A percentile compares a stretch with the other conserved stretches of the same genome.
These are phyloP conservation scores for Anagrus nilaparvatae DNA, from an alignment of 1,140 invertebrate genomes.

Conservation along the genomic window DNA sequence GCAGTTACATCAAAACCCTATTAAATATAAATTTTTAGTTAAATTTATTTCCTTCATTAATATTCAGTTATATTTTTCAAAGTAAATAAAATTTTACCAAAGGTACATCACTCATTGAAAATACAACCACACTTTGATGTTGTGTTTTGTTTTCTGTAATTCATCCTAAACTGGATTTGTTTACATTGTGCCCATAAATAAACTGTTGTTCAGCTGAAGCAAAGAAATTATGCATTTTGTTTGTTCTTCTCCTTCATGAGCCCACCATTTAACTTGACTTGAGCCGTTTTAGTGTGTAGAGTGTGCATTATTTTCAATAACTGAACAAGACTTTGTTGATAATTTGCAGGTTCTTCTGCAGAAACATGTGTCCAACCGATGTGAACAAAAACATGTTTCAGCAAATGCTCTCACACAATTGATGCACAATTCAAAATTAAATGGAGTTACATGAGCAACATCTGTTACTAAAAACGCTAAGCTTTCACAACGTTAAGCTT, in stretches of 20 bases:
- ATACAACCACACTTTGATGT: constrained; percentile 91
- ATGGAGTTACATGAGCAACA: constrained; percentile 91
- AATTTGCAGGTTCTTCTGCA: constrained; percentile 53
- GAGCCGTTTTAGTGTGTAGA: constrained; percentile 71
- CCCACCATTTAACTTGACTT: too few species aligned
- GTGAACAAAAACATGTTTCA: constrained; percentile 67
- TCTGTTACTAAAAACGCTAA: constrained; percentile 88
- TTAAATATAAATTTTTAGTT: too few species aligned
- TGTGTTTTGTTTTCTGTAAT: constrained; percentile 93
- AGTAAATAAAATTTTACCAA: too few species aligned
- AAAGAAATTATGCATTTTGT: too few species aligned
- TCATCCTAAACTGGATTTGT: constrained; percentile 86
- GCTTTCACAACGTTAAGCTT: too few species aligned
- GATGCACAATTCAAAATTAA: constrained; percentile 84
- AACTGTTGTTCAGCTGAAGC: constrained; percentile 97
- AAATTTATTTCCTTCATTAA: too few species aligned
- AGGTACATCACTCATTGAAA: constrained; percentile 92
- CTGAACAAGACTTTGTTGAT: constrained; percentile 61
- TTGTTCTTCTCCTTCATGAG: too few species aligned
- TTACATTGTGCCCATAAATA: constrained; percentile 92
- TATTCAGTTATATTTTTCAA: too few species aligned
- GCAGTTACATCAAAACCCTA: constrained; percentile 90
- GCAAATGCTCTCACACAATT: constrained; percentile 87
- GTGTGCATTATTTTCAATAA: constrained; percentile 92
- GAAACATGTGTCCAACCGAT: constrained; percentile 19